Evolutionary conservation across 1,140 invertebrate species (phyloP), one percentile per base, ranked within the genome.

Genomic region (Drosophila sechellia): DNA sequence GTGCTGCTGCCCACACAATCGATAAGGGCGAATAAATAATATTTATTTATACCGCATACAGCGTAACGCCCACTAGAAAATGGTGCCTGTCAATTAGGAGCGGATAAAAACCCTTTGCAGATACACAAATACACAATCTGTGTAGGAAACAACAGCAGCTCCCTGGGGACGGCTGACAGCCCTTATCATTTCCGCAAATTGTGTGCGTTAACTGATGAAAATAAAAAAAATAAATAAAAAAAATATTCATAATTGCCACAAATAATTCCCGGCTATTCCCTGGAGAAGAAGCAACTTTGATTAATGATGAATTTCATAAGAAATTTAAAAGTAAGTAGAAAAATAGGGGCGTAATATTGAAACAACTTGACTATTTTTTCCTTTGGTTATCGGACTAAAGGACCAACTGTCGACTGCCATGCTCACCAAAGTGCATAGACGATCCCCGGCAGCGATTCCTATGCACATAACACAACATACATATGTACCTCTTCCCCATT

Each of bases 1-100:
- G 8, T 43, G 65, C 34, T 55, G 52, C 52, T 34, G 56, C 70
- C 79, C 80, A 84, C 79, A 55, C 80, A 59, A 66, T 35, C 48
- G 75, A 78, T 78, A 60, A 63, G 22, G 55, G 48, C 37, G 52
- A 65, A 80, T 85, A 84, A 84, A 85, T 85, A 80, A 65, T 81
- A 81, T 81, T 77, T 80, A 71, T 76, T 73, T 79, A 63, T 80
- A 75, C 55, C 71, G 60, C 55, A 35, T 5, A 20, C 3, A n/a
- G 31, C 27, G 46, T 15, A 56, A 45, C 25, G 42, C 60, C 60
- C 43, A 64, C 40, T 25, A 17, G 37, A 25, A 39, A 39, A 20
- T 20, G 37, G 39, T n/a, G 17, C 25, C 39, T 50, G 54, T 15
- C 69, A 71, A 72, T 68, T 68, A 66, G 64, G 49, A 70, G 31